Percentiles rank a stretch among this genome's conserved stretches.
Conservation (phyloP, 2,888 invertebrate genomes). For the Eristalis arbustorum region DNA sequence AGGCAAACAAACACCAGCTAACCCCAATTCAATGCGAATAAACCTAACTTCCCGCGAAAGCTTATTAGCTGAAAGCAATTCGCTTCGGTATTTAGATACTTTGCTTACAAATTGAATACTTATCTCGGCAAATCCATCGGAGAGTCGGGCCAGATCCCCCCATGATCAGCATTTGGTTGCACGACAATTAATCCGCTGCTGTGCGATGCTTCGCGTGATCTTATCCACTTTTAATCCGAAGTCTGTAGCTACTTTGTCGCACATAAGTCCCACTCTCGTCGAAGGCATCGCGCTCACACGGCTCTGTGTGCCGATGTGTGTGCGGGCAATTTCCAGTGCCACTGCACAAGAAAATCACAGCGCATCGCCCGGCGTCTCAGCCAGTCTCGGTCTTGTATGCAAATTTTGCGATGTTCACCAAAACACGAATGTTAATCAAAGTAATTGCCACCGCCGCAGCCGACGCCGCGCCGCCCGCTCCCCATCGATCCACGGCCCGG, state of each 20-base stretch:
- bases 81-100: constrained; percentile 49
- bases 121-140: constrained; percentile 38
- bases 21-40: not conserved
- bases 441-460: constrained; percentile 55
- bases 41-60: constrained; percentile 13
- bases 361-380: constrained; percentile 34
- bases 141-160: constrained; percentile 1
- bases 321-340: constrained; percentile 38
- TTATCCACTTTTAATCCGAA: constrained; percentile 58
- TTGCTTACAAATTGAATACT: constrained; percentile 62
- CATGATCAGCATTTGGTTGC: constrained; percentile 9
- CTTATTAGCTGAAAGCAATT: constrained; percentile 37
- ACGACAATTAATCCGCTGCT: constrained; percentile 46
- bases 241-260: constrained; percentile 33
- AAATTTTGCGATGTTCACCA: constrained; percentile 63
- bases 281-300: not conserved
- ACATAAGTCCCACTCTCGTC: constrained; percentile 43
- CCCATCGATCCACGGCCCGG: not conserved
- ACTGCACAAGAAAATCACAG: constrained; percentile 38
- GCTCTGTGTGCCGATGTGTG: constrained; percentile 8
- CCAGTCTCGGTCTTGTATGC: constrained; percentile 53
- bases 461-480: not conserved
- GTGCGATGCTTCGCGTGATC: constrained; percentile 54
- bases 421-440: constrained; percentile 70
- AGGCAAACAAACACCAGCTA: not conserved